Evolutionary conservation across 1,140 invertebrate genomes (phyloP).

Genomic region (Drosophila orosa): DNA sequence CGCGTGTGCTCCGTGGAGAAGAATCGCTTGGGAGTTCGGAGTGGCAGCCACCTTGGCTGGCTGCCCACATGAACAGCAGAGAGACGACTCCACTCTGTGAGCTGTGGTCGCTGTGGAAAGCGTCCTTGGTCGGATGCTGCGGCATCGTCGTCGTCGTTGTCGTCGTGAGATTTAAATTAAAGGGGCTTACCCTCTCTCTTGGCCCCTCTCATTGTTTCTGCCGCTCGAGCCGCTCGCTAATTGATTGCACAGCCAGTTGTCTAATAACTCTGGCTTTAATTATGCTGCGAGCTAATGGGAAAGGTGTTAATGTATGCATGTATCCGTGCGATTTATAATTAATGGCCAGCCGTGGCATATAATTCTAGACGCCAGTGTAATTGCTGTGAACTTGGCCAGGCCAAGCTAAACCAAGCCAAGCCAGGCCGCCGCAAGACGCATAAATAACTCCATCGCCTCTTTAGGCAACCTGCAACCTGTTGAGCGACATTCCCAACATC

Average conservation of each 20-base stretch:
- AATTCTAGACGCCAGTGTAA: slow-evolving; percentile 68
- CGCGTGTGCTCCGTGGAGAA: slow-evolving; percentile 47
- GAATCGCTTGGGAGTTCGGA: slow-evolving; percentile 12
- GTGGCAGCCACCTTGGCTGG: slow-evolving; percentile 43
- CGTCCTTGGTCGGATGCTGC: slow-evolving; percentile 60
- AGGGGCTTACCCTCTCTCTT: slow-evolving; percentile 50
- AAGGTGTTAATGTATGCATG: slow-evolving; percentile 73
- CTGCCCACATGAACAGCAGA: slow-evolving; percentile 49
- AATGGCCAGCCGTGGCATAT: slow-evolving; percentile 55
- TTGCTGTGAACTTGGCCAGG: slow-evolving; percentile 71
- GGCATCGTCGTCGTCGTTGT: neutral
- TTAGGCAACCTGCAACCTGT: slow-evolving; percentile 52
- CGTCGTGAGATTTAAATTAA: slow-evolving; percentile 78
- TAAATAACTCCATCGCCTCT: slow-evolving; percentile 33
- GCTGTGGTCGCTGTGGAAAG: slow-evolving; percentile 45
- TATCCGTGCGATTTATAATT: slow-evolving; percentile 55
- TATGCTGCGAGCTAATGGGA: slow-evolving; percentile 75
- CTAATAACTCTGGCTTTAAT: slow-evolving; percentile 77
- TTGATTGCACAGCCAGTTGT: slow-evolving; percentile 79
- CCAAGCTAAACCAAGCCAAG: neutral
- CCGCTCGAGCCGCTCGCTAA: slow-evolving; percentile 54
- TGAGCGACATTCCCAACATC: slow-evolving; percentile 51
- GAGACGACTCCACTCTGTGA: neutral
- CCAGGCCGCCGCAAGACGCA: slow-evolving; percentile 15
- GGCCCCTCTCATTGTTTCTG: slow-evolving; percentile 59